Evolutionary conservation across 2,797 vertebrate genomes (phyloP), one percentile per base, ranked within the genome.

Genomic region (Mus spretus): DNA sequence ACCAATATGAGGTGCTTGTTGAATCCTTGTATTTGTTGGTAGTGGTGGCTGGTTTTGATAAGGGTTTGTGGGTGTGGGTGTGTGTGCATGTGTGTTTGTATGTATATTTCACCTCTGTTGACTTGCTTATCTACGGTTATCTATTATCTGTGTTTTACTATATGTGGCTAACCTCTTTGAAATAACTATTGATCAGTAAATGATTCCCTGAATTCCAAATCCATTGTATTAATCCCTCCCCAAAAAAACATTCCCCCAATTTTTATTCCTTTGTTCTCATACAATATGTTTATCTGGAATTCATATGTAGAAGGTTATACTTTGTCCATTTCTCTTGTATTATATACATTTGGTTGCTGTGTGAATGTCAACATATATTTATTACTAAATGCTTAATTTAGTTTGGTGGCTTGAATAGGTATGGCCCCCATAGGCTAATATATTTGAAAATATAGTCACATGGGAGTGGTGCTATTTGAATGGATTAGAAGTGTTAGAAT

Each of bases 211-310:
- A 17, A 1, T 84, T 63, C 17, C 15, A 65, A 84, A 47, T 6
- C 4, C 10, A 83, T 84, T 83, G 20, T 63, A 28, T 65, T 63
- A 47, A 31, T 17, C 2, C 63, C 20, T 63, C 20, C 40, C 15
- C 4, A n/a, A 26, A 40, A 26, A 40, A 28, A 28, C 0, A 31
- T 31, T 2, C 0, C 0, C 57, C 1, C 14, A 44, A 44, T 63
- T 17, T 19, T 63, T 4, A 31, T 63, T 44, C 2, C 0, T 55
- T 6, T 81, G 37, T 83, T 61, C 15, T 63, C 15, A 2, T 63
- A 10, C 10, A 63, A 63, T 63, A 1, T 44, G 5, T 65, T 31
- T 84, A 65, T 31, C 4, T 47, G 63, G 37, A 84, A 44, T 63
- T 37, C 34, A 24, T 34, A 63, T 20, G 59, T 17, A 63, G 37